Evolutionary conservation across 2,888 invertebrate species (phyloP).

Genomic region (Pristionchus maxplancki): DNA sequence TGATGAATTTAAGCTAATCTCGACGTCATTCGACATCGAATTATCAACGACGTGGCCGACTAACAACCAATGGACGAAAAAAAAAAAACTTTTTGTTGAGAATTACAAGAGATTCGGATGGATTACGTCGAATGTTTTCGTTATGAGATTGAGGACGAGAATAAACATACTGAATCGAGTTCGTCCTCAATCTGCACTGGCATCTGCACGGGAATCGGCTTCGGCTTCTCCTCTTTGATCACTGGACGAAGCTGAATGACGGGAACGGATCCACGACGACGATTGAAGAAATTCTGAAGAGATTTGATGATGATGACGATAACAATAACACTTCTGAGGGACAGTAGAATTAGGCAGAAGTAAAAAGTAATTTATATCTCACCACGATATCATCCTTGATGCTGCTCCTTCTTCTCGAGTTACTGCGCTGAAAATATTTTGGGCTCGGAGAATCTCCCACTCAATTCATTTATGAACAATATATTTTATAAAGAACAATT

Average conservation of each 20-base stretch:
- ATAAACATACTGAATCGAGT: not conserved
- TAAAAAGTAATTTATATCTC: not conserved
- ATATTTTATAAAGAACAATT: not conserved
- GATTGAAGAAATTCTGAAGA: constrained; percentile 37
- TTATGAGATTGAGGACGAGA: not conserved
- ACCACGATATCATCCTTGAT: constrained; percentile 50
- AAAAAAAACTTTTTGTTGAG: not conserved
- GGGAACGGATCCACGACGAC: constrained; percentile 38
- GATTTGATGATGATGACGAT: not conserved
- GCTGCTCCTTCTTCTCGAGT: constrained; percentile 37
- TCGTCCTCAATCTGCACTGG: constrained; percentile 7
- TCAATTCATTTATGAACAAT: no score
- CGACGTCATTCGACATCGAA: not conserved
- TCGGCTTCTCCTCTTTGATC: constrained; percentile 24
- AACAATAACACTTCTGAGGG: not conserved
- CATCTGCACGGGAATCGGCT: not conserved
- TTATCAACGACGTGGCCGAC: not conserved
- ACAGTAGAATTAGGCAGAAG: not conserved
- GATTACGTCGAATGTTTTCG: not conserved
- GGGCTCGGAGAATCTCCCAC: not conserved
- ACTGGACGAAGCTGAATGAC: constrained; percentile 2
- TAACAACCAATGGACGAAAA: not conserved
- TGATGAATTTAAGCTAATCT: not conserved
- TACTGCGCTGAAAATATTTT: constrained; percentile 21
- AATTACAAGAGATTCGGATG: not conserved